Base-by-base conservation (phyloP, 2,888 invertebrate species). In the Tenthredo distinguenda region DNA sequence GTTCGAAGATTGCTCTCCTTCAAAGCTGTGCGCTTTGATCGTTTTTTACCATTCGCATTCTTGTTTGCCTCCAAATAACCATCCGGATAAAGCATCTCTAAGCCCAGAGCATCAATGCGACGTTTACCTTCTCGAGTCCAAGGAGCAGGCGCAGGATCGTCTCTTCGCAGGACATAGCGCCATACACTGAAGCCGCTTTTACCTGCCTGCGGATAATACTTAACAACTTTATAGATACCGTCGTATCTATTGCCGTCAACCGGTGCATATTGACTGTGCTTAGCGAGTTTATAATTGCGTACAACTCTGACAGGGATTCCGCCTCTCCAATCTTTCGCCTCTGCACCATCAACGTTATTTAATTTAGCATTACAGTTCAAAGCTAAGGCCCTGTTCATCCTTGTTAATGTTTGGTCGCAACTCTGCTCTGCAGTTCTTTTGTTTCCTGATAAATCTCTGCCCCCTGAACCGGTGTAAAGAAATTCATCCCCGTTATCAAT, bases 191-290 rank as follows among this genome's bases (percentile, higher is more conserved):
- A 97, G 0, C 98, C 98, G 2, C 97, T 96, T 89, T 96, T 95
- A 0, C 97, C 97, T 86, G 95, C 96, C 91, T 96, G 96, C 0
- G 96, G 96, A 94, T 96, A 97, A 91, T 98, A 98, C 89, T 96
- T 97, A 0, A 97, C 96, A 0, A 98, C 96, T 94, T 98, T 98
- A 93, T 98, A 98, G 83, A 98, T 96, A 0, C 98, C 98, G 91
- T 98, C 98, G 91, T 98, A 98, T 87, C 98, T 94, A 86, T 95
- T 95, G 3, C 96, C 98, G 89, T 96, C 96, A 86, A 95, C 94
- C 0, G 98, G 98, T 0, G 97, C 97, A 93, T 96, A 98, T 91
- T 96, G 95, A 6, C 97, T 97, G 92, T 97, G 96, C 90, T 97
- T 97, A 2, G 94, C 90, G 90, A 96, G 95, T 91, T 97, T 97